Percentiles rank a stretch among this genome's conserved stretches.
Conservation (phyloP, 2,113 vertebrate species). For the Corythaixoides concolor region DNA sequence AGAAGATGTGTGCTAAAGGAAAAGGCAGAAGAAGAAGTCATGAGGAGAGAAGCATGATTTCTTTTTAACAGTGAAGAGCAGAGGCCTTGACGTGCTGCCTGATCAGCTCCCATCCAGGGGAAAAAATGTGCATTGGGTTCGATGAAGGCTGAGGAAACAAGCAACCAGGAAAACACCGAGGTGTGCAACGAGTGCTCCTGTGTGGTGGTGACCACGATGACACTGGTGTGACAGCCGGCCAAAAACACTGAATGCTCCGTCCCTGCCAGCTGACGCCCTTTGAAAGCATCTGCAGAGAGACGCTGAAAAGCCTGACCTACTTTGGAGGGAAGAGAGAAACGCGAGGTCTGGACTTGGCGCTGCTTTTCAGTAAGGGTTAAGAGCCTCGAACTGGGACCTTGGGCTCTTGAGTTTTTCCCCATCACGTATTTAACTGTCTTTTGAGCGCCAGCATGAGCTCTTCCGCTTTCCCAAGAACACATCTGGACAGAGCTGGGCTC, state of each 20-base stretch:
- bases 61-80: neutral
- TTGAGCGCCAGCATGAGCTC: neutral
- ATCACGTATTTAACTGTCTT: neutral
- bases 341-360: neutral
- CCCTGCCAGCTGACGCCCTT: neutral
- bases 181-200: neutral
- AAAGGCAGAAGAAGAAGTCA: neutral
- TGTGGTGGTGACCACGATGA: neutral
- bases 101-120: neutral
- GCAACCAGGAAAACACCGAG: neutral
- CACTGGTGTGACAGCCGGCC: fast-evolving
- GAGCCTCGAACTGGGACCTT: neutral
- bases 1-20: neutral
- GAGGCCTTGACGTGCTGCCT: neutral
- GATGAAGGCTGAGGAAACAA: neutral
- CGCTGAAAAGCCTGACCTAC: slow-evolving; percentile 33
- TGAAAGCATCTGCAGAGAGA: neutral
- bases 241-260: neutral
- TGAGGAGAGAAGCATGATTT: neutral
- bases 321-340: slow-evolving; percentile 37
- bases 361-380: slow-evolving; percentile 9
- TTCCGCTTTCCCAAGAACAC: neutral
- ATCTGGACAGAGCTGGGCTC: neutral
- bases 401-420: neutral
- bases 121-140: neutral